Conservation (phyloP, 2,113 vertebrate genomes). For the Neogobius melanostomus region DNA sequence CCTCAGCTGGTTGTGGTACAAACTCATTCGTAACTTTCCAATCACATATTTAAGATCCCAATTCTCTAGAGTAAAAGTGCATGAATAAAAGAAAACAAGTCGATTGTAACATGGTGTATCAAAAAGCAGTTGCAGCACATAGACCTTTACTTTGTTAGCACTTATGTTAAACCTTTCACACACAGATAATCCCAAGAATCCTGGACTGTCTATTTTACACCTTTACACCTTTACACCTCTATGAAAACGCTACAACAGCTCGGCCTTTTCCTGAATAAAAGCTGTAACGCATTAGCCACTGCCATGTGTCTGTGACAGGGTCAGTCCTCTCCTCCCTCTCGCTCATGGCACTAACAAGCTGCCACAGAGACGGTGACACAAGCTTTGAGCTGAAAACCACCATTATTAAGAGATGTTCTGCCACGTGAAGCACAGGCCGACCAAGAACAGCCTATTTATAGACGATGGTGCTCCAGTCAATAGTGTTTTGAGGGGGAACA, state of each 20-base stretch:
- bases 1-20: too few relatives aligned
- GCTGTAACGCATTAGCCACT: background rate
- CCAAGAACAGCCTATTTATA: background rate
- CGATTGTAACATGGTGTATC: too few relatives aligned
- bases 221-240: background rate
- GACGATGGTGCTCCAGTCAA: background rate
- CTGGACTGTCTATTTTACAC: background rate
- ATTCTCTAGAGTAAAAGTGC: too few relatives aligned
- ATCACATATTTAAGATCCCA: too few relatives aligned
- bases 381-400: constrained; percentile 23
- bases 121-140: too few relatives aligned
- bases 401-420: constrained; percentile 26
- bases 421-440: background rate
- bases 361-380: constrained; percentile 21
- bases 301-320: constrained; percentile 27
- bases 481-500: background rate
- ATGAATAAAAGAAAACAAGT: too few relatives aligned
- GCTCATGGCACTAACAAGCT: constrained; percentile 31
- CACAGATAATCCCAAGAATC: background rate
- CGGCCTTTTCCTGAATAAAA: background rate
- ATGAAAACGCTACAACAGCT: background rate
- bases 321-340: constrained; percentile 28
- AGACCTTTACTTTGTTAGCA: too few relatives aligned
- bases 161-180: too few relatives aligned
- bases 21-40: too few relatives aligned